These are phyloP conservation scores for Chirona hameri DNA, from an alignment of 2,888 invertebrate species.

Conservation along the genomic window DNA sequence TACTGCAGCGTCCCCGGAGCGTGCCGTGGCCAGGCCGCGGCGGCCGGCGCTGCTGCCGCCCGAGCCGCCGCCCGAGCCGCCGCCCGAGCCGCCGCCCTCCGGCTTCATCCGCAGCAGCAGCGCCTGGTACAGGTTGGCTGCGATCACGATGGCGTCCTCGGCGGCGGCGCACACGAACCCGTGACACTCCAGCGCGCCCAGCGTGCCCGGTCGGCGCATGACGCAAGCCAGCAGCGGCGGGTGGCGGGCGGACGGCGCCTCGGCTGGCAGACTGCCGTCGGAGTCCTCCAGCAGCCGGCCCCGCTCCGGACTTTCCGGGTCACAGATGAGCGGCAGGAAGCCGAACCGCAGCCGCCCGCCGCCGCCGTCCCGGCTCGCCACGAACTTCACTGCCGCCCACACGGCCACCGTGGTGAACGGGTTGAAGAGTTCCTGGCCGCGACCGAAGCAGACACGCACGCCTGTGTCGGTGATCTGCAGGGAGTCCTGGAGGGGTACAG, in stretches of 20 bases:
- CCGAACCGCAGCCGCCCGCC: slow-evolving; percentile 59
- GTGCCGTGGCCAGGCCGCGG: slow-evolving; percentile 30
- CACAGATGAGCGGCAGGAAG: slow-evolving; percentile 77
- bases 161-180: slow-evolving; percentile 84
- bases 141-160: slow-evolving; percentile 86
- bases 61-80: background rate
- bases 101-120: slow-evolving; percentile 69
- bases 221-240: slow-evolving; percentile 86
- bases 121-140: slow-evolving; percentile 84
- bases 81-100: background rate
- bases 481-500: slow-evolving; percentile 55
- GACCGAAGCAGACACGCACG: slow-evolving; percentile 36
- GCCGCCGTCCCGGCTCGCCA: slow-evolving; percentile 49
- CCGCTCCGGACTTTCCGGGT: slow-evolving; percentile 53
- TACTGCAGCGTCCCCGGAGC: slow-evolving; percentile 6
- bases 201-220: slow-evolving; percentile 63
- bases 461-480: slow-evolving; percentile 58
- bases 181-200: slow-evolving; percentile 80
- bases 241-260: slow-evolving; percentile 50
- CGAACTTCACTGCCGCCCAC: slow-evolving; percentile 86
- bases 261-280: slow-evolving; percentile 37
- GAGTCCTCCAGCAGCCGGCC: slow-evolving; percentile 38
- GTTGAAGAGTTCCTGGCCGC: slow-evolving; percentile 54
- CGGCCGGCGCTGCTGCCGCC: slow-evolving; percentile 30
- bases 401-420: slow-evolving; percentile 88